A percentile compares a stretch with the other conserved stretches of the same genome.
Evolutionary conservation across 1,140 invertebrate species (phyloP).

Genomic region (Pygmarrhopalites habei): DNA sequence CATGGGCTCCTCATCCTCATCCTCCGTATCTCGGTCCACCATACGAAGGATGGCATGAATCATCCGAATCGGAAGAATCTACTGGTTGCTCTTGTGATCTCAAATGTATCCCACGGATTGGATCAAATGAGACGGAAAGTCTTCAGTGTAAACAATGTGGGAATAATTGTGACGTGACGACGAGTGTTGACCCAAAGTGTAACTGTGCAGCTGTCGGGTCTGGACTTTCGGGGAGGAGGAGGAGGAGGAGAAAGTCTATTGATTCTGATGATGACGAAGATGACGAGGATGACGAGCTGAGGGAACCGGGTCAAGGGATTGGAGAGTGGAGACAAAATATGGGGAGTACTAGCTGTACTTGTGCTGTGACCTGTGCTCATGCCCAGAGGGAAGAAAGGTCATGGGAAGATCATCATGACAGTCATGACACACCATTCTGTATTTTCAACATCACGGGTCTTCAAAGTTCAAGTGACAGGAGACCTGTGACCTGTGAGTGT

Average conservation of each 20-base stretch:
- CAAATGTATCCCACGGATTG: not conserved
- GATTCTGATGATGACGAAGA: too few species aligned
- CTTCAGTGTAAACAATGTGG: not conserved
- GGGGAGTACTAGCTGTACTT: not conserved
- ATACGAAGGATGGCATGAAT: not conserved
- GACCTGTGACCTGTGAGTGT: slow-evolving; percentile 3
- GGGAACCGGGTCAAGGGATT: too few species aligned
- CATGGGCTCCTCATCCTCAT: not conserved
- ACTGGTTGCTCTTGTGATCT: not conserved
- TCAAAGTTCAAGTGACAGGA: not conserved
- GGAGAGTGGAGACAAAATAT: not conserved
- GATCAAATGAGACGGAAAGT: not conserved
- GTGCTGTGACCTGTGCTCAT: not conserved
- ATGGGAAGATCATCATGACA: too few species aligned
- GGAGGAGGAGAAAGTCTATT: not conserved
- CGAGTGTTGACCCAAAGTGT: not conserved
- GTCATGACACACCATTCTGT: not conserved
- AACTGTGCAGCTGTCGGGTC: not conserved
- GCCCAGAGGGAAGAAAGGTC: not conserved
- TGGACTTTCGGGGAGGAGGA: not conserved
- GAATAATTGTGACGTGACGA: slow-evolving; percentile 9
- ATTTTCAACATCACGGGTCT: slow-evolving; percentile 5
- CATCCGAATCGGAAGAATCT: not conserved
- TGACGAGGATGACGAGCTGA: too few species aligned
- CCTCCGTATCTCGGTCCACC: not conserved